Evolutionary conservation across 1,140 invertebrate genomes (phyloP).

Genomic region (Sitophilus oryzae): DNA sequence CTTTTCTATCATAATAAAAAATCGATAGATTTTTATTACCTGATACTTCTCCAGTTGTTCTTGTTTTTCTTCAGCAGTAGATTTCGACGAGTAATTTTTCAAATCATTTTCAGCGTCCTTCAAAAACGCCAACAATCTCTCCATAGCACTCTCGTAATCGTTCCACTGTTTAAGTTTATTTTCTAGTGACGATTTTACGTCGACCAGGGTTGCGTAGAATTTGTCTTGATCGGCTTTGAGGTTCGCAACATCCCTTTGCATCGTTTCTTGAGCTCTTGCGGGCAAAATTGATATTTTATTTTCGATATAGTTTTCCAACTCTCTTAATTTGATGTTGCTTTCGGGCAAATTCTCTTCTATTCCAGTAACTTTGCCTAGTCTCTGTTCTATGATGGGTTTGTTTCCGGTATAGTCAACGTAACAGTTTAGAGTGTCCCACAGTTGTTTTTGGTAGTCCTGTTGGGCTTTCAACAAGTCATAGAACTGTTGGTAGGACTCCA

Average conservation of each 20-base stretch:
- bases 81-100: conserved; percentile 79
- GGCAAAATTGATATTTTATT: conserved; percentile 62
- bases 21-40: conserved; percentile 51
- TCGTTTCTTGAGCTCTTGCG: conserved; percentile 68
- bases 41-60: conserved; percentile 86
- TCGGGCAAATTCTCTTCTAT: conserved; percentile 70
- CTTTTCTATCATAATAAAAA: conserved; percentile 16
- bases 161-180: conserved; percentile 84
- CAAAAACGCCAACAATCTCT: conserved; percentile 75
- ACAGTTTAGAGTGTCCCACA: conserved; percentile 74
- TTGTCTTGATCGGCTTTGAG: conserved; percentile 76
- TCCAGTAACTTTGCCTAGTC: conserved; percentile 68
- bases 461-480: conserved; percentile 77
- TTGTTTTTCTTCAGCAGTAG: conserved; percentile 83
- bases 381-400: conserved; percentile 65
- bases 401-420: conserved; percentile 77
- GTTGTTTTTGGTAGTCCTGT: conserved; percentile 81
- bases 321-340: conserved; percentile 64
- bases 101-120: conserved; percentile 79
- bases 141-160: conserved; percentile 82
- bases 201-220: conserved; percentile 66
- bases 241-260: conserved; percentile 71
- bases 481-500: conserved; percentile 77
- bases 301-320: conserved; percentile 61
- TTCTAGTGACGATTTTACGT: conserved; percentile 72